Evolutionary conservation across 1,140 invertebrate genomes (phyloP), one percentile per base, ranked within the genome.

Genomic region (Pseudomyrmex pallidus): DNA sequence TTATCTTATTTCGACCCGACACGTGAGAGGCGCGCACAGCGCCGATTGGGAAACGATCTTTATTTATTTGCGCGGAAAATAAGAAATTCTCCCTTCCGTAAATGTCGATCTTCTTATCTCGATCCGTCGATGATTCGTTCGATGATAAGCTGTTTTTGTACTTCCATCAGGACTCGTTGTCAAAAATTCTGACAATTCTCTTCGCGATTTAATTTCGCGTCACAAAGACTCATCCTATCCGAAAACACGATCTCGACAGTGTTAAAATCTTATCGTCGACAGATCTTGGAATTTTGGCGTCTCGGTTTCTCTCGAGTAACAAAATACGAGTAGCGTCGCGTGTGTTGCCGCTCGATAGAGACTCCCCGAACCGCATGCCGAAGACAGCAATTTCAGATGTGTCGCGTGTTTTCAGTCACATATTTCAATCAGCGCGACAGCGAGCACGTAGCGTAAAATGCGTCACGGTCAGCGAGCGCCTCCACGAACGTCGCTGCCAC

Each of bases 391-490:
- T 78, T 84, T 84, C 74, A 63, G 70, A 74, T 74, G 78, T 74
- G 78, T 63, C 70, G 78, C 78, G 78, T 72, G 66, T 80, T 80
- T 80, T 80, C 68, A 50, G 66, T 74, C 82, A 66, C 84, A 59
- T 83, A 90, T 84, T 85, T 84, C 63, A 84, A 67, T 72, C 83
- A 77, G 72, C 68, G 25, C 54, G 76, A 85, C 84, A 74, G 87
- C 86, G 76, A 86, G 86, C 84, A 84, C 78, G 82, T 61, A 88
- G 85, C 82, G 88, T 78, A 89, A 91, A 91, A 91, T 87, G 84
- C 88, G 84, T 90, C 88, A 90, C 85, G 88, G 90, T 89, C 87
- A 90, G 85, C 63, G 87, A 87, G 78, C 78, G 17, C 68, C 77
- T 80, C 83, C 22, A 63, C 64, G 35, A 78, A 84, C 74, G 66